Evolutionary conservation across 2,797 vertebrate genomes (phyloP).

Genomic region (Leucoraja ocellata): DNA sequence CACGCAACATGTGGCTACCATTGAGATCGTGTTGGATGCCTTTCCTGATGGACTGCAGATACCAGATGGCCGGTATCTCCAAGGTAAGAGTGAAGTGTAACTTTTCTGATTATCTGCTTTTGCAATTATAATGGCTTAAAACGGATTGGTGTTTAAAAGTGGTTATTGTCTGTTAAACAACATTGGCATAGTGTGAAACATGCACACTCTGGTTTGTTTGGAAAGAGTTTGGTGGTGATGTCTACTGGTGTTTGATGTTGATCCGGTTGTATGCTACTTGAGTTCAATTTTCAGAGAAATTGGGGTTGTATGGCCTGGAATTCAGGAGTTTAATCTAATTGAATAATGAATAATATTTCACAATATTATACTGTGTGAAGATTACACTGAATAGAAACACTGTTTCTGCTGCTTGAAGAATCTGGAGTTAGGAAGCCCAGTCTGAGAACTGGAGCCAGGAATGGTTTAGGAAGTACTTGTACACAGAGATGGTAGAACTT

Average conservation of each 20-base stretch:
- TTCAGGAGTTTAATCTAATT: too few species aligned
- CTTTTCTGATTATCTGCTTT: not conserved
- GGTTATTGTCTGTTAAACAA: not conserved
- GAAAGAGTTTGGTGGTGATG: not conserved
- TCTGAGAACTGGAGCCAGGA: too few species aligned
- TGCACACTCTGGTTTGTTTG: not conserved
- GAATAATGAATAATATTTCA: too few species aligned
- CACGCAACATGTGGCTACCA: not conserved
- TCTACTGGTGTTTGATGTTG: not conserved
- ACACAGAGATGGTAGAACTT: too few species aligned
- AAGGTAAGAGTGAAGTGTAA: slow-evolving; percentile 1
- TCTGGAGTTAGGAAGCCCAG: too few species aligned
- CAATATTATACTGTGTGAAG: too few species aligned
- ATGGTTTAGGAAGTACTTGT: too few species aligned
- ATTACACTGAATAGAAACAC: too few species aligned
- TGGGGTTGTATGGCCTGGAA: too few species aligned
- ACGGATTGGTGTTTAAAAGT: not conserved
- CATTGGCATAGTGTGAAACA: not conserved
- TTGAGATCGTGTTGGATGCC: not conserved
- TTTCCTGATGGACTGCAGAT: not conserved
- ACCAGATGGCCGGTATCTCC: too few species aligned
- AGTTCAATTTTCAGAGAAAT: too few species aligned
- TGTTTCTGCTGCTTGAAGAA: too few species aligned
- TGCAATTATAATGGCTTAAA: not conserved
- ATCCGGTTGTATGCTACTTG: not conserved